phyloP scores from a whole-genome alignment of 2,113 vertebrate species.

The Piliocolobus tephrosceles region DNA sequence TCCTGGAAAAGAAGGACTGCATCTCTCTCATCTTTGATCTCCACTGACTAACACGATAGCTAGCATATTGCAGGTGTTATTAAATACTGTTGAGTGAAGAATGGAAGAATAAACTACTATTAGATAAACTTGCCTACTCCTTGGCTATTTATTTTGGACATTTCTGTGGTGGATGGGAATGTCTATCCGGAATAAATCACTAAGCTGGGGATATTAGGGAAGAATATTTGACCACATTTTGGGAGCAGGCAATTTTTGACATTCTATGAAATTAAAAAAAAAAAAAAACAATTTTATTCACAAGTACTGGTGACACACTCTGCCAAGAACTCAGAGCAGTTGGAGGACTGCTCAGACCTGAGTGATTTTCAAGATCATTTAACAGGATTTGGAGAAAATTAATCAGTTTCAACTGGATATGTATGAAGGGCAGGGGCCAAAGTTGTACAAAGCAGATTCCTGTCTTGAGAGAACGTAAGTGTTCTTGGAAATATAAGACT shows the following conservation, averaged over 20 bases:
- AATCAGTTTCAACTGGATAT: not conserved
- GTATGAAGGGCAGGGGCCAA: not conserved
- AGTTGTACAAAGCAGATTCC: not conserved
- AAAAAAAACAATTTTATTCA: not conserved
- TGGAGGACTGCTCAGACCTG: not conserved
- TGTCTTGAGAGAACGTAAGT: not conserved
- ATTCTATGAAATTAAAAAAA: not conserved
- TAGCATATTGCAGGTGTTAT: not conserved
- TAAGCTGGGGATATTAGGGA: not conserved
- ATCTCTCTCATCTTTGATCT: not conserved
- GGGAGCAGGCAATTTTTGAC: not conserved
- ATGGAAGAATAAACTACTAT: not conserved
- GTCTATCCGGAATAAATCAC: not conserved
- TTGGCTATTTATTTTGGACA: constrained; percentile 4
- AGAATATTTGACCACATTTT: constrained; percentile 31
- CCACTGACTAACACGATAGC: not conserved
- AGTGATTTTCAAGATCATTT: not conserved
- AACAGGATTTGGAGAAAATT: not conserved
- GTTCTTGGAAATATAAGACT: not conserved
- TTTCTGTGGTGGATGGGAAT: not conserved
- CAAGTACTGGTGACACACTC: not conserved
- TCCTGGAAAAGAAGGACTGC: not conserved
- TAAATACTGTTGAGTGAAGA: not conserved
- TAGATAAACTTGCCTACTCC: not conserved
- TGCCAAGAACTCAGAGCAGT: not conserved